Conservation (phyloP, 2,888 invertebrate species). For the Drosophila ustulata region DNA sequence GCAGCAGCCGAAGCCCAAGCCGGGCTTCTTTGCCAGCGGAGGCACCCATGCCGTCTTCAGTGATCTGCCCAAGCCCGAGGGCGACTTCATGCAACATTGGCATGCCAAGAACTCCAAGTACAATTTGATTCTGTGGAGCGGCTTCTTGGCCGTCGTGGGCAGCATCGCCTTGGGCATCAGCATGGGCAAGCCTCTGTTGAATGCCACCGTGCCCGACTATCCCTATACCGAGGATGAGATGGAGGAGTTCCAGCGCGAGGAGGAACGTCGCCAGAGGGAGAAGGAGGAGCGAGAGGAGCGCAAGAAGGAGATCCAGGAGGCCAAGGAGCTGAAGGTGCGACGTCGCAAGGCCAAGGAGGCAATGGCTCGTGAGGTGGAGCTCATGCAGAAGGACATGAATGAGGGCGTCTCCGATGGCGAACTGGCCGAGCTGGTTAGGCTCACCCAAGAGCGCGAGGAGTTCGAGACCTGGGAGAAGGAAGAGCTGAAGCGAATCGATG, state of each 20-base stretch:
- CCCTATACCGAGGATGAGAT: slow-evolving; percentile 66
- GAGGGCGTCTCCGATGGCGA: slow-evolving; percentile 55
- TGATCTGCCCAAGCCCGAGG: slow-evolving; percentile 61
- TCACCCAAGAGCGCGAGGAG: slow-evolving; percentile 54
- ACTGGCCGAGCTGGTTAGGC: slow-evolving; percentile 41
- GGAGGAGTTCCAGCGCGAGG: slow-evolving; percentile 57
- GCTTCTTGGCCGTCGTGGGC: slow-evolving; percentile 47
- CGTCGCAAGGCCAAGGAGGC: slow-evolving; percentile 64
- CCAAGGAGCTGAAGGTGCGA: slow-evolving; percentile 51
- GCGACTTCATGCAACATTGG: slow-evolving; percentile 54
- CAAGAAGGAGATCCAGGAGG: slow-evolving; percentile 42
- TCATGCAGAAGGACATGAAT: slow-evolving; percentile 67
- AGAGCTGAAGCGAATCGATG: slow-evolving; percentile 54
- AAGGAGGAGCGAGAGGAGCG: slow-evolving; percentile 46
- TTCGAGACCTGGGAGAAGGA: slow-evolving; percentile 60
- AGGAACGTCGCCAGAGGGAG: slow-evolving; percentile 55
- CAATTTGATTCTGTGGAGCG: slow-evolving; percentile 50
- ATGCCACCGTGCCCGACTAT: slow-evolving; percentile 53
- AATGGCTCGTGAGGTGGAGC: slow-evolving; percentile 59
- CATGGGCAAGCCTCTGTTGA: slow-evolving; percentile 10
- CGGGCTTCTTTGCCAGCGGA: slow-evolving; percentile 59
- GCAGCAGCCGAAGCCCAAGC: slow-evolving; percentile 18
- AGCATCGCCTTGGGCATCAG: slow-evolving; percentile 5
- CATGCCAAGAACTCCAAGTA: slow-evolving; percentile 59
- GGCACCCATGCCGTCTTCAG: slow-evolving; percentile 60